Evolutionary conservation across 2,113 vertebrate genomes (phyloP).

Genomic region (Syrrhaptes paradoxus): DNA sequence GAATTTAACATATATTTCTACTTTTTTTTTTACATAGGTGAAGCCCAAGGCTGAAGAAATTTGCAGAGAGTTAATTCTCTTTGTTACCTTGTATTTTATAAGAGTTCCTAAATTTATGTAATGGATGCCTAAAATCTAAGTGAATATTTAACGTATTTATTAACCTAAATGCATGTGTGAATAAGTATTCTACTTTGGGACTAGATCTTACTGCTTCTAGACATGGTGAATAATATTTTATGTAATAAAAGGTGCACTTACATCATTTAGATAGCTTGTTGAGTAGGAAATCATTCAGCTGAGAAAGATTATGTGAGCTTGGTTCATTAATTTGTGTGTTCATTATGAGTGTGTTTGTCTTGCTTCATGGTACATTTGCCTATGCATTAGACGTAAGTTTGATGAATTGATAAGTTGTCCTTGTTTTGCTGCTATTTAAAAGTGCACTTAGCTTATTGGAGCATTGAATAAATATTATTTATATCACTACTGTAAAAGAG

Average conservation of each 20-base stretch:
- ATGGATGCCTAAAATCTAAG: not conserved
- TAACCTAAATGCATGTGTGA: not conserved
- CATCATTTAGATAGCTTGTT: not conserved
- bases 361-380: not conserved
- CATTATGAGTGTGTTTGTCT: not conserved
- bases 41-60: not conserved
- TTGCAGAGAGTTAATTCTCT: not conserved
- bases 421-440: not conserved
- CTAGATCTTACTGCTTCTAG: not conserved
- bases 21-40: not conserved
- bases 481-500: not conserved
- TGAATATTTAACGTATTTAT: not conserved
- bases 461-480: not conserved
- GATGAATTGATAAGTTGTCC: not conserved
- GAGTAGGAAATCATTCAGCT: not conserved
- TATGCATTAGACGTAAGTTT: not conserved
- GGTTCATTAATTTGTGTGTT: not conserved
- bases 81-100: not conserved
- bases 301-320: not conserved
- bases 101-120: not conserved
- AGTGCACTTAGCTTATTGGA: not conserved
- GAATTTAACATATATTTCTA: not conserved
- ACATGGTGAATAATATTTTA: not conserved
- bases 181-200: not conserved
- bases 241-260: not conserved